phyloP scores from a whole-genome alignment of 2,797 vertebrate species.

The Labeo calbasu region DNA sequence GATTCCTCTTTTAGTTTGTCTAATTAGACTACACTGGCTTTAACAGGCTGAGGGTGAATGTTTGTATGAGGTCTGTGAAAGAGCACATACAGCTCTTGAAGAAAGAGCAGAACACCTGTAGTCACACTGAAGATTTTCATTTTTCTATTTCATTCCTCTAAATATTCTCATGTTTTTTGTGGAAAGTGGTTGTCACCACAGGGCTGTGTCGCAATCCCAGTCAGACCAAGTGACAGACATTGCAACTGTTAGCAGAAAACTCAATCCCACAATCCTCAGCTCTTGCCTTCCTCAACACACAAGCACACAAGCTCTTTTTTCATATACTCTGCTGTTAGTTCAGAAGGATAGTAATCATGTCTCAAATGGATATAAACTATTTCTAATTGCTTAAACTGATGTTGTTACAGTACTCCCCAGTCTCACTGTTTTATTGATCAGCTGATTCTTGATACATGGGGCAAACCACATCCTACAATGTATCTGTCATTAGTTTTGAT shows the following conservation, averaged over 20 bases:
- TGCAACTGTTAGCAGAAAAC: constrained; percentile 62
- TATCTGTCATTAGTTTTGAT: background rate
- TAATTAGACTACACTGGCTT: constrained; percentile 13
- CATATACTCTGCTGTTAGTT: background rate
- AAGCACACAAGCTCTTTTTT: too few relatives aligned
- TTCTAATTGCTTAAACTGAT: background rate
- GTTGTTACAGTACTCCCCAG: background rate
- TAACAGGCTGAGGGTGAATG: background rate
- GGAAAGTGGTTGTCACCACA: constrained; percentile 75
- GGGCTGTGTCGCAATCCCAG: constrained; percentile 74
- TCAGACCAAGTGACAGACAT: constrained; percentile 70
- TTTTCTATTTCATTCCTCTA: constrained; percentile 31
- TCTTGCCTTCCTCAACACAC: background rate
- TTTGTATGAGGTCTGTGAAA: background rate
- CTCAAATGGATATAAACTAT: background rate
- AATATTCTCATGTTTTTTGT: constrained; percentile 56
- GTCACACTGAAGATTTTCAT: background rate
- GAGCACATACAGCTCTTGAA: background rate
- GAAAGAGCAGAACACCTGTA: background rate
- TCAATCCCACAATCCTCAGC: constrained; percentile 33
- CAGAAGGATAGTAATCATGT: too few relatives aligned
- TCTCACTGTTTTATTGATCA: background rate
- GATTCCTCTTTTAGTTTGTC: constrained; percentile 59
- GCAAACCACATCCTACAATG: background rate
- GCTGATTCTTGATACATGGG: background rate